These are phyloP conservation scores for Molanna angustata DNA, from an alignment of 2,888 invertebrate species.

Conservation along the genomic window DNA sequence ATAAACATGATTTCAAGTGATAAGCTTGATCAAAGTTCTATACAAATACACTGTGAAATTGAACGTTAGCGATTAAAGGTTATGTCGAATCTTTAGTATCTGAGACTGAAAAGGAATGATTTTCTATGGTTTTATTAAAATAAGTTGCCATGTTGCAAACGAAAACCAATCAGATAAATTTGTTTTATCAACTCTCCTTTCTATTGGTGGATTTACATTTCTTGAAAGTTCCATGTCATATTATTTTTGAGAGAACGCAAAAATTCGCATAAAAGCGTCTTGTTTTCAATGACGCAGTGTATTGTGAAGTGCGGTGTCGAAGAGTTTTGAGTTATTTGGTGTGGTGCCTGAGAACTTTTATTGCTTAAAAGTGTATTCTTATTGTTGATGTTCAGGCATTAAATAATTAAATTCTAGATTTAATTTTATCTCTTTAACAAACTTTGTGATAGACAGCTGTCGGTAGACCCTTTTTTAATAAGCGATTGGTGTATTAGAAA, in stretches of 20 bases:
- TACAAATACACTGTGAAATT: too few species aligned
- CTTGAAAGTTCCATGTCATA: too few species aligned
- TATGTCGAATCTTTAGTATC: too few species aligned
- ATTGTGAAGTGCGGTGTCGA: constrained; percentile 10
- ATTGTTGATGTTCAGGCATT: constrained; percentile 10
- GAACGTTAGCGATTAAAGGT: too few species aligned
- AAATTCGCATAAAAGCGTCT: neutral
- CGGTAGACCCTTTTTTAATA: constrained; percentile 14
- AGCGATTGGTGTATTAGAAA: constrained; percentile 15
- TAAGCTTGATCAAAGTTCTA: too few species aligned
- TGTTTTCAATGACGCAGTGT: constrained; percentile 1
- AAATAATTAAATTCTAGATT: constrained; percentile 7
- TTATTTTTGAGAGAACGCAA: too few species aligned
- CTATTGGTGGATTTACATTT: too few species aligned
- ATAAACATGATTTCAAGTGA: too few species aligned
- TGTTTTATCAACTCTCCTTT: neutral
- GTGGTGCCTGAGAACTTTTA: constrained; percentile 9
- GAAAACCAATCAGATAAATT: neutral
- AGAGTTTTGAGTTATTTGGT: constrained; percentile 7
- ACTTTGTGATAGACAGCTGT: constrained; percentile 21
- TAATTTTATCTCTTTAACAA: constrained; percentile 20
- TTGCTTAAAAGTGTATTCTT: constrained; percentile 3
- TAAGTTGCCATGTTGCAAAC: too few species aligned
- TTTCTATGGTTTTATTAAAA: too few species aligned
- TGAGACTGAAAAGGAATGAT: too few species aligned